These are phyloP conservation scores for Apamea sordens DNA, from an alignment of 2,888 invertebrate species.

Conservation along the genomic window DNA sequence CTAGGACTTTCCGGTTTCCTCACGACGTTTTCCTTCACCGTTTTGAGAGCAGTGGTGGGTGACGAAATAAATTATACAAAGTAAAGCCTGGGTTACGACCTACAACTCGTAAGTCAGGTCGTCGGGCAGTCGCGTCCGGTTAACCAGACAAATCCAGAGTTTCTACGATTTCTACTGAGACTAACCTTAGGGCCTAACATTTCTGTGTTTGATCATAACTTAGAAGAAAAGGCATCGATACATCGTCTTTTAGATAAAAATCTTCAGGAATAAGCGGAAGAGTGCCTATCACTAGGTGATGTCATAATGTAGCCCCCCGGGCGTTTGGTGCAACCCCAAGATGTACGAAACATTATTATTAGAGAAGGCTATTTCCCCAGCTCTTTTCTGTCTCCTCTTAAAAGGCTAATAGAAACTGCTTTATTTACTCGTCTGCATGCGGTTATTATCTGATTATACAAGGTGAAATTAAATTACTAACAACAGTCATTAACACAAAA, in stretches of 20 bases:
- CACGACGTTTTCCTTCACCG: neutral
- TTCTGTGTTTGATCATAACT: neutral
- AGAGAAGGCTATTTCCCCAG: neutral
- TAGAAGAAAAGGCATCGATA: slow-evolving; percentile 12
- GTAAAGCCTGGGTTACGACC: neutral
- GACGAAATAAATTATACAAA: neutral
- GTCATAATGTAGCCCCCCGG: slow-evolving; percentile 80
- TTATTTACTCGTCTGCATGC: neutral
- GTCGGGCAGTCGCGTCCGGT: too few species aligned
- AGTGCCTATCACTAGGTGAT: slow-evolving; percentile 85
- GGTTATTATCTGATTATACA: neutral
- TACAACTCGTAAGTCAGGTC: neutral
- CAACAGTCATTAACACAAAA: too few species aligned
- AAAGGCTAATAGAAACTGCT: neutral
- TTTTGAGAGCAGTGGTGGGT: neutral
- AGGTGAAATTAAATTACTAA: too few species aligned
- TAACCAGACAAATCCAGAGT: too few species aligned
- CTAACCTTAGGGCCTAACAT: too few species aligned
- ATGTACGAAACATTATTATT: slow-evolving; percentile 65
- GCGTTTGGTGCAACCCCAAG: slow-evolving; percentile 72
- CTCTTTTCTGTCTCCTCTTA: neutral
- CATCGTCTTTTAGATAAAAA: slow-evolving; percentile 79
- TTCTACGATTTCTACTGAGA: neutral
- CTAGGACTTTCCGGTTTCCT: neutral
- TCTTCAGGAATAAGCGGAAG: slow-evolving; percentile 73